Base-by-base conservation (phyloP, 1,140 invertebrate species). In the Caenorhabditis brenneri region DNA sequence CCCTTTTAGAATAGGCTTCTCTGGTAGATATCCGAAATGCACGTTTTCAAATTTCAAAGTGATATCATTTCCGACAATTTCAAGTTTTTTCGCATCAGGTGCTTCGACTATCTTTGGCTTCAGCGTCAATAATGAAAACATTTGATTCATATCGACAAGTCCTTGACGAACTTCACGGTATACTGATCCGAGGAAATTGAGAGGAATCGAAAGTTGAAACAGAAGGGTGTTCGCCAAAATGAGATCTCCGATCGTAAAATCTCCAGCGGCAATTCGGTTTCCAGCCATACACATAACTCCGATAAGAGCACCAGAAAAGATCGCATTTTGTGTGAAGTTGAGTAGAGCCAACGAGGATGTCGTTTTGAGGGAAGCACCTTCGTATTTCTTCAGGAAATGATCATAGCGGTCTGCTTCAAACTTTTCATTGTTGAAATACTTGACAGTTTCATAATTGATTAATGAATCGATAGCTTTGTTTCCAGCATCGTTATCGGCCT, bases 391-490 rank as follows among this genome's bases (percentile, higher is more conserved):
- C 42, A 98, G 92, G 49, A 94, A 94, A 86, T 93, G 92, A 90
- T 99, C 96, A 91, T 99, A 99, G 89, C 95, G 93, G 80, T 95
- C 92, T 0, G 95, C 94, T 93, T 99, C 97, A 91, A 95, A 97
- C 87, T 94, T 93, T 92, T 99, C 97, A 91, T 99, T 99, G 91
- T 97, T 98, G 91, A 99, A 99, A 92, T 99, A 99, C 95, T 99
- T 99, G 1, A 99, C 97, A 87, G 97, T 99, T 93, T 99, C 97
- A 92, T 97, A 99, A 92, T 99, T 99, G 85, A 99, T 97, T 12
- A 99, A 93, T 0, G 97, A 99, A 93, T 99, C 98, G 80, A 99
- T 94, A 22, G 97, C 97, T 92, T 96, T 96, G 91, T 97, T 97
- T 24, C 97, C 96, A 2, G 97, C 96, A 91, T 98, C 96, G 91